Percentiles rank a stretch among this genome's conserved stretches.
Evolutionary conservation across 2,797 vertebrate genomes (phyloP).

Genomic region (Lutjanus argentimaculatus): DNA sequence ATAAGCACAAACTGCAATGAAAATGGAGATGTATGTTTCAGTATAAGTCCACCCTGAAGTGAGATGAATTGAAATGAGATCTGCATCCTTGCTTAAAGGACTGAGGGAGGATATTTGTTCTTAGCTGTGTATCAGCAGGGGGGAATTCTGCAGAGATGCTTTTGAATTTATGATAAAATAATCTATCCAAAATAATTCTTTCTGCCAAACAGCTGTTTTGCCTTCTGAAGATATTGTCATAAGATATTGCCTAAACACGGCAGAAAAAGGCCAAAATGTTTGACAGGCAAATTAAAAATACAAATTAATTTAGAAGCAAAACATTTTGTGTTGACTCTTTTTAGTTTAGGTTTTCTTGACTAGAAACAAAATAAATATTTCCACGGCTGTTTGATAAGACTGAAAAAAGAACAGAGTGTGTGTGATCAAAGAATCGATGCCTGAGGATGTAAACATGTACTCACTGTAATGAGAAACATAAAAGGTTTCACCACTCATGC

Average conservation of each 20-base stretch:
- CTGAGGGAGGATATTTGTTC: conserved; percentile 2
- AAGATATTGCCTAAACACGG: not conserved
- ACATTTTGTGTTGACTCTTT: not conserved
- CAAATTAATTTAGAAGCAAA: not conserved
- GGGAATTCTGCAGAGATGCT: not conserved
- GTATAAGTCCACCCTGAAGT: too few species aligned
- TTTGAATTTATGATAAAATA: conserved; percentile 2
- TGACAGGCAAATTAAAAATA: not conserved
- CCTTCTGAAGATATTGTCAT: not conserved
- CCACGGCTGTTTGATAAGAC: conserved; percentile 4
- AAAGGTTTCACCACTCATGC: conserved; percentile 20
- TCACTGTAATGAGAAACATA: conserved; percentile 26
- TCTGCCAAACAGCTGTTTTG: not conserved
- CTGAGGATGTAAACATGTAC: conserved; percentile 22
- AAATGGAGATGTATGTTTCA: too few species aligned
- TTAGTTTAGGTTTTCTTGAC: not conserved
- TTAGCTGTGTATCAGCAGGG: not conserved
- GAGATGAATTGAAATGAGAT: too few species aligned
- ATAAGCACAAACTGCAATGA: too few species aligned
- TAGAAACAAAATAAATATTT: conserved; percentile 24
- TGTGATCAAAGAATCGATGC: conserved; percentile 39
- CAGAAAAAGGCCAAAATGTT: not conserved
- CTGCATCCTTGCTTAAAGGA: too few species aligned
- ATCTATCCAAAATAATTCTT: not conserved
- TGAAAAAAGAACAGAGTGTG: conserved; percentile 7